Base-by-base conservation (phyloP, 2,888 invertebrate species). In the Girardia tigrina region DNA sequence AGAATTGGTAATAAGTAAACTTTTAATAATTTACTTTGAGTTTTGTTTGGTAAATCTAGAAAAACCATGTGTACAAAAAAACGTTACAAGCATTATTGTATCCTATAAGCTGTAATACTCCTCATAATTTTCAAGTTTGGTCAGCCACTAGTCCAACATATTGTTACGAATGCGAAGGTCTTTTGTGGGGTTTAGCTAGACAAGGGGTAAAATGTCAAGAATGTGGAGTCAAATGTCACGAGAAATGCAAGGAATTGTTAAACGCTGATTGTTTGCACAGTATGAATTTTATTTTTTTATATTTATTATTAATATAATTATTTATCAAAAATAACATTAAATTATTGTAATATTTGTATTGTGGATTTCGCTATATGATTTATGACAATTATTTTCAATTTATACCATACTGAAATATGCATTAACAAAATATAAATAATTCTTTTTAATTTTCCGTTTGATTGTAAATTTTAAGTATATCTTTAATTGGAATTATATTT, bases 21-120 rank as follows among this genome's bases (percentile, higher is more conserved):
- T 56, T 8, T 56, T 4, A 56, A 23, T 6, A 56, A 8, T 8
- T 56, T n/a, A 12, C 4, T 12, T 56, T 6, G n/a, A 2, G 4
- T 8, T 56, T 56, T 56, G 4, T 6, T 20, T 56, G n/a, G n/a
- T 12, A 20, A 16, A 12, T 6, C n/a, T 87, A 98, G 97, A 98
- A 98, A 91, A 94, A 94, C 91, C 97, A 98, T 88, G 98, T 98
- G 71, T 98, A 98, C 88, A 95, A 97, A 88, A 98, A 98, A 87
- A 93, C 97, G 0, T 88, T 99, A 73, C 98, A 99, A 87, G 98
- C 98, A 0, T 88, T 98, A 81, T 95, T 98, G 84, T 98, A 98
- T 85, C 98, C 98, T 1, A 98, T 98, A 84, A 95, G 95, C 76
- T 93, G 94, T 79, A 98, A 97, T 6, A 98, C 98, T 26, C 98